Evolutionary conservation across 2,113 vertebrate genomes (phyloP).

Genomic region (Paratilapia polleni): DNA sequence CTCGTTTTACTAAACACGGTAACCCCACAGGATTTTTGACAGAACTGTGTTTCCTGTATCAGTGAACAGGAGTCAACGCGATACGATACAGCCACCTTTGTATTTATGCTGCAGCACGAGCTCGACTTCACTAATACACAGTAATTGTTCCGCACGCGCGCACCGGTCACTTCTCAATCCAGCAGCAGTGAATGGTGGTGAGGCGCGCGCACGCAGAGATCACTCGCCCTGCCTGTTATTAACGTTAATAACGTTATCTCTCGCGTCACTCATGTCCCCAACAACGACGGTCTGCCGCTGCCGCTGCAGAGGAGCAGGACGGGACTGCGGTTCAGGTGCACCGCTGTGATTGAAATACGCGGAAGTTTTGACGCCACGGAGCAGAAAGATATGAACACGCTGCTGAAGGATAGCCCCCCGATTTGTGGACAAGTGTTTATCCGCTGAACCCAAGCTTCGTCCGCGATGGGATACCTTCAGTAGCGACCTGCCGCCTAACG

Average conservation of each 20-base stretch:
- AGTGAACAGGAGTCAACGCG: too few relatives aligned
- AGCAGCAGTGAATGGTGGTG: conserved; percentile 2
- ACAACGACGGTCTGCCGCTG: conserved; percentile 30
- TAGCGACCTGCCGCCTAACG: conserved; percentile 49
- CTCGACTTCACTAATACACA: neutral
- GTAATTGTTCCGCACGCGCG: conserved; percentile 3
- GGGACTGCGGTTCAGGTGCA: conserved; percentile 64
- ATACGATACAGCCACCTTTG: neutral
- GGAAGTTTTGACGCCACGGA: conserved; percentile 30
- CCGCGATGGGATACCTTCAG: conserved; percentile 56
- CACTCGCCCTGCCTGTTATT: conserved; percentile 53
- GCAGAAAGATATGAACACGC: neutral
- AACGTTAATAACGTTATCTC: conserved; percentile 76
- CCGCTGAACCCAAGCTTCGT: conserved; percentile 1
- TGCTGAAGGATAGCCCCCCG: neutral
- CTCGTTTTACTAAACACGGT: neutral
- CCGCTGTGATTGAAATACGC: conserved; percentile 54
- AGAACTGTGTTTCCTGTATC: neutral
- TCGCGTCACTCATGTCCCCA: conserved; percentile 68
- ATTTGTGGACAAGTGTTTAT: conserved; percentile 36
- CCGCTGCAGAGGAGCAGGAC: conserved; percentile 25
- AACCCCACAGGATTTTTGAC: too few relatives aligned
- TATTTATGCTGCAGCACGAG: neutral
- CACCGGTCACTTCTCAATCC: conserved; percentile 1
- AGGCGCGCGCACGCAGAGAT: conserved; percentile 53